Base-by-base conservation (phyloP, 2,888 invertebrate genomes). In the Ptychoptera contaminata region DNA sequence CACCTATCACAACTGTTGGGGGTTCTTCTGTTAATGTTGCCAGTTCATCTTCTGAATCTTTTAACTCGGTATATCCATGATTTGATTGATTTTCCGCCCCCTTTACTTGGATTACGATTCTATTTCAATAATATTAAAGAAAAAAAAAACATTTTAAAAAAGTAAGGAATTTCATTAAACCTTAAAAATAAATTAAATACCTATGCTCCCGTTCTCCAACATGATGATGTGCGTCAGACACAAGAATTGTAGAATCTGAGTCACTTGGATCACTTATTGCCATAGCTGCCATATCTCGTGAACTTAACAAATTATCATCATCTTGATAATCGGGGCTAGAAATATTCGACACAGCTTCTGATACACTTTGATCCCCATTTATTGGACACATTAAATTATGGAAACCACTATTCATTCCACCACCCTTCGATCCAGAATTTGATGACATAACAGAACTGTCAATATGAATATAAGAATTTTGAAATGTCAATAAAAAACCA, bases 311-410 rank as follows among this genome's bases (percentile, higher is more conserved):
- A 52, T 78, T 78, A 67, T 85, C 84, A 61, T 84, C 85, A 64
- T 87, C 87, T 65, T 85, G 84, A 69, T 84, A 87, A 67, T 87
- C 87, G 36, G 87, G 87, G 69, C 85, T 86, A 54, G 85, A 85
- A 67, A 88, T 86, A 70, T 87, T 87, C 53, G 86, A 86, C 55
- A 87, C 79, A 43, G 85, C 87, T 68, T 86, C 85, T 40, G 85
- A 84, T 55, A 85, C 75, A 62, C 85, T 85, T 63, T 79, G 79
- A 63, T 84, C 84, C 51, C 81, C 80, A 53, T 53, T 57, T 47
- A 53, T 50, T 47, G 61, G 58, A 52, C 63, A 63, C 49, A 56
- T 56, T 48, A 64, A 35, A 46, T 48, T 50, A 35, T 47, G 56
- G 52, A 63, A 56, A 53, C 59, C 57, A 51, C 51, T 40, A 40